Evolutionary conservation across 2,888 invertebrate species (phyloP).

Genomic region (Therioaphis trifolii): DNA sequence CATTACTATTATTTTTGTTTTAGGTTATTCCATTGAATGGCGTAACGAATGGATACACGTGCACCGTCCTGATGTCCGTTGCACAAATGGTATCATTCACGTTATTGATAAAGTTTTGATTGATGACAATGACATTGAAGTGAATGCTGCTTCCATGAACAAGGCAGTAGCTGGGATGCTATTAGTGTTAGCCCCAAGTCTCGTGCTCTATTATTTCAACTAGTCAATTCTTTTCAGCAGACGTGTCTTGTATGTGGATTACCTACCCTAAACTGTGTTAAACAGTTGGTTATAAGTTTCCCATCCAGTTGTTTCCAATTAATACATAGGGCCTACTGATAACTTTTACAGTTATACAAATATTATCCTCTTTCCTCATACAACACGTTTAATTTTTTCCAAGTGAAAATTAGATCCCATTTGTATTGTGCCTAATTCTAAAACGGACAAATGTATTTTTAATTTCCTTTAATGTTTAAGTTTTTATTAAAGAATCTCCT

Average conservation of each 20-base stretch:
- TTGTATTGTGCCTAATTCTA: conserved; percentile 16
- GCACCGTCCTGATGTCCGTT: conserved; percentile 91
- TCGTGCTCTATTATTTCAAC: conserved; percentile 45
- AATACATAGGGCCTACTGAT: conserved; percentile 35
- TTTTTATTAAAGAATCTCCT: not conserved
- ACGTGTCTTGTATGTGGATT: conserved; percentile 44
- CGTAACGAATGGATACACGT: conserved; percentile 85
- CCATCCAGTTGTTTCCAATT: conserved; percentile 36
- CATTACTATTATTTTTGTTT: conserved; percentile 67
- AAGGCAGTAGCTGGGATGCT: conserved; percentile 16
- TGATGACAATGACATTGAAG: conserved; percentile 82
- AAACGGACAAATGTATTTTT: conserved; percentile 24
- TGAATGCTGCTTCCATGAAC: conserved; percentile 64
- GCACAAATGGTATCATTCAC: conserved; percentile 95
- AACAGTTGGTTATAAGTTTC: conserved; percentile 35
- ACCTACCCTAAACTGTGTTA: conserved; percentile 38
- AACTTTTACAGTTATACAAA: conserved; percentile 12
- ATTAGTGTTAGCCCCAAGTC: conserved; percentile 34
- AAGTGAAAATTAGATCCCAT: conserved; percentile 25
- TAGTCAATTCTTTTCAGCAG: conserved; percentile 54
- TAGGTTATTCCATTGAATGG: conserved; percentile 89
- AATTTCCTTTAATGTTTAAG: conserved; percentile 16
- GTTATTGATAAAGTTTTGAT: conserved; percentile 90
- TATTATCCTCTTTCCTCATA: conserved; percentile 21
- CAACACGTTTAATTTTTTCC: conserved; percentile 9